Base-by-base conservation (phyloP, 2,797 vertebrate genomes). In the Epinephelus awoara region DNA sequence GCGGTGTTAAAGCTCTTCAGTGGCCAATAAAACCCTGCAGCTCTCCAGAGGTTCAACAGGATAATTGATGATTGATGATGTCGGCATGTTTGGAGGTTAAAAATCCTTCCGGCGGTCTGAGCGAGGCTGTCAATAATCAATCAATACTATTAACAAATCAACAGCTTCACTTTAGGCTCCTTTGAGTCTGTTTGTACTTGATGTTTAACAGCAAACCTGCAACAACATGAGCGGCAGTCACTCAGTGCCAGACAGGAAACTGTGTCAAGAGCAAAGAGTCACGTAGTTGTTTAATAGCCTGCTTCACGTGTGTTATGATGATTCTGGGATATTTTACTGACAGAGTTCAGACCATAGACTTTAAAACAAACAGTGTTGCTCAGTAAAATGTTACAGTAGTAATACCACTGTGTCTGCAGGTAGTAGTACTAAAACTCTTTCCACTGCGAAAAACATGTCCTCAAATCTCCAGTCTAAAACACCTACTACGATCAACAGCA, bases 31-130 rank as follows among this genome's bases (percentile, higher is more conserved):
- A 82, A 82, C 11, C 54, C 38, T 46, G 52, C 72, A n/a, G 34
- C 72, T 77, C 82, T 77, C 84, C 6, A 3, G 64, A 73, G 87
- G 50, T 59, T 58, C 23, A 25, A 34, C 49, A 18, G 71, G 80
- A 80, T 85, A 77, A 84, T 79, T 77, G 82, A 75, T 86, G 80
- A 83, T 78, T 85, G 85, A 84, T 83, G 79, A 77, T 65, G 79
- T 68, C 1, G 10, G 57, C 71, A 67, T 85, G 84, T 85, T 83
- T 74, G 57, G 63, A 72, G 68, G 47, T 79, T 67, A 50, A 18
- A 78, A 81, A 71, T 77, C 67, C 0, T 56, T 77, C 50, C 7
- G 3, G 38, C 34, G 23, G 52, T 54, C 73, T 8, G 58, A 61
- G 75, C 42, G 71, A 62, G 3, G 47, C n/a, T 12, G 67, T 72